These are phyloP conservation scores for Oncorhynchus clarkii DNA, from an alignment of 2,113 vertebrate species.

Conservation along the genomic window DNA sequence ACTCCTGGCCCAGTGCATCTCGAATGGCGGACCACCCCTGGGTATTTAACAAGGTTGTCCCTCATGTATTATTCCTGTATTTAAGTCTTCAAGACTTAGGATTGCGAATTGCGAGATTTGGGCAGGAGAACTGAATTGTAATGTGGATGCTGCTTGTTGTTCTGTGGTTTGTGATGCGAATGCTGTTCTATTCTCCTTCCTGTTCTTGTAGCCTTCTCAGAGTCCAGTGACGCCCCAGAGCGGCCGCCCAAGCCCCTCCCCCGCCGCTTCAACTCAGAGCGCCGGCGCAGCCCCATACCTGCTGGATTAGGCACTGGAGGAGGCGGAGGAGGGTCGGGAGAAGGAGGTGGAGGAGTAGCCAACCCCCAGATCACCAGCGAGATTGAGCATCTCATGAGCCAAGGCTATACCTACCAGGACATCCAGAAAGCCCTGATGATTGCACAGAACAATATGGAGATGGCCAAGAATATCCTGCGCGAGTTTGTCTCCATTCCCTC, in stretches of 20 bases:
- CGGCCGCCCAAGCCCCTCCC: slow-evolving; percentile 93
- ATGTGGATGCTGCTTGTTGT: not conserved
- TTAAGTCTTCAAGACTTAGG: too few relatives aligned
- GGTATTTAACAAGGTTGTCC: too few relatives aligned
- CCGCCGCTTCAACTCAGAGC: slow-evolving; percentile 88
- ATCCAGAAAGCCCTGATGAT: slow-evolving; percentile 98
- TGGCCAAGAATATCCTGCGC: slow-evolving; percentile 97
- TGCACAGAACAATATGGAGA: slow-evolving; percentile 98
- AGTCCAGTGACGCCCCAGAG: slow-evolving; percentile 85
- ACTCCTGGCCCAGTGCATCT: too few relatives aligned
- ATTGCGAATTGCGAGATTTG: too few relatives aligned
- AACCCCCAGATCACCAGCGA: slow-evolving; percentile 88
- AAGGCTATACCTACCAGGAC: slow-evolving; percentile 98
- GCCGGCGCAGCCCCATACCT: slow-evolving; percentile 80
- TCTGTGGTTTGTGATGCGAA: not conserved
- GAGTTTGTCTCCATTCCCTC: slow-evolving; percentile 95
- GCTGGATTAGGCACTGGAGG: slow-evolving; percentile 27
- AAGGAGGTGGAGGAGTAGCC: not conserved
- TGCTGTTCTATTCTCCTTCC: slow-evolving; percentile 22
- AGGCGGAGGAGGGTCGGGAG: not conserved
- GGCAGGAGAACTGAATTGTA: not conserved
- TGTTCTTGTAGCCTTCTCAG: slow-evolving; percentile 71
- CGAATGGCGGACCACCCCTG: too few relatives aligned
- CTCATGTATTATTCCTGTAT: too few relatives aligned
- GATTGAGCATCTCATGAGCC: slow-evolving; percentile 92